A percentile compares a stretch with the other conserved stretches of the same genome.
These are phyloP conservation scores for Morbakka virulenta DNA, from an alignment of 30 jellyfish, hydroid and myxozoan genomes.

Conservation along the genomic window DNA sequence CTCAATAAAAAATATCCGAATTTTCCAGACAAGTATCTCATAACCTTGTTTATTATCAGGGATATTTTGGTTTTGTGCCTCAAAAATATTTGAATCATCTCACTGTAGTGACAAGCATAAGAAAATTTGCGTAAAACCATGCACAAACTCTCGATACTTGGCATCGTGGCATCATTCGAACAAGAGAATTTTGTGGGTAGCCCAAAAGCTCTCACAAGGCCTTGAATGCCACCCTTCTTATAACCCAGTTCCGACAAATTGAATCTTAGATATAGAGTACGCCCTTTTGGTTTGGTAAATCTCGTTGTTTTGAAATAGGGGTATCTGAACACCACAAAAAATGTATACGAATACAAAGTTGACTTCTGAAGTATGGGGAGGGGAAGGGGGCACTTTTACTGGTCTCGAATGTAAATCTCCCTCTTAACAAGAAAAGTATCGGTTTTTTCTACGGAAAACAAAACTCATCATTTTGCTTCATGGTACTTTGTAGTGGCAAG, in stretches of 20 bases:
- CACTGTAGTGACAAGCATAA: conserved; percentile 50
- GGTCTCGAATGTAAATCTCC: conserved; percentile 8
- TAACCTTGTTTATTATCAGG: conserved; percentile 8
- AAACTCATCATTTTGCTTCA: too few species aligned
- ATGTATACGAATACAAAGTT: background rate
- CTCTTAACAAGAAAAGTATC: background rate
- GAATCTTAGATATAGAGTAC: too few species aligned
- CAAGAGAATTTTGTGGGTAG: conserved; percentile 35
- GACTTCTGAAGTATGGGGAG: background rate
- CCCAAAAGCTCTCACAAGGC: conserved; percentile 27
- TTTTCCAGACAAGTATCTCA: conserved; percentile 14
- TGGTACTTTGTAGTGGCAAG: too few species aligned
- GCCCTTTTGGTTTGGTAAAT: background rate
- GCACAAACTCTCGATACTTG: conserved; percentile 47
- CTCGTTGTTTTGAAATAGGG: background rate
- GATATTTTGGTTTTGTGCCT: conserved; percentile 22
- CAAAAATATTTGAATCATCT: conserved; percentile 44
- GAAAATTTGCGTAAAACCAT: conserved; percentile 23
- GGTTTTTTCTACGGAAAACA: too few species aligned
- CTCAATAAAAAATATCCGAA: conserved; percentile 15
- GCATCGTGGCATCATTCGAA: conserved; percentile 28
- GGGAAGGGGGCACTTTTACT: background rate
- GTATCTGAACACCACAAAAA: background rate
- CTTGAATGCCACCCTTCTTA: conserved; percentile 18
- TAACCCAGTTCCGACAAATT: conserved; percentile 39